These are phyloP conservation scores for Cydia pomonella DNA, from an alignment of 1,140 invertebrate genomes.

Conservation along the genomic window DNA sequence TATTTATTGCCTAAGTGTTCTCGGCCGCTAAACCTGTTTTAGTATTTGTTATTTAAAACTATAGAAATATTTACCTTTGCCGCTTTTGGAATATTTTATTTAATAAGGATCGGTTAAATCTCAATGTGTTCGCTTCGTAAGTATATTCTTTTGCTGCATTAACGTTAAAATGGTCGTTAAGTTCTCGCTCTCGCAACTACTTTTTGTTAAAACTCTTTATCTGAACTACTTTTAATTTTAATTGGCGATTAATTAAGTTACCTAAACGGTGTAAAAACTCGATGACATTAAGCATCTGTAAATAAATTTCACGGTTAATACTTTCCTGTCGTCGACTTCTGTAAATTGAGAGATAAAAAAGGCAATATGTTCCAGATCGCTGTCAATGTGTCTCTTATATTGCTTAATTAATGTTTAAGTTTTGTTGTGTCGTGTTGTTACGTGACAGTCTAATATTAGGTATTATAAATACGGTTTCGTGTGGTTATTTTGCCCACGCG, in stretches of 20 bases:
- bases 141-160: background rate
- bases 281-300: constrained; percentile 18
- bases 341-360: constrained; percentile 4
- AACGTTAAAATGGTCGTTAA: background rate
- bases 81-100: no score
- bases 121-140: no score
- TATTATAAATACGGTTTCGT: background rate
- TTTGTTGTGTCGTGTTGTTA: background rate
- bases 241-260: constrained; percentile 19
- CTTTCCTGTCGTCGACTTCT: background rate
- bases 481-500: no score
- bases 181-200: background rate
- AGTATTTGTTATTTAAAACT: constrained; percentile 17
- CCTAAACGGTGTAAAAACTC: constrained; percentile 10
- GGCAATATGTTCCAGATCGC: background rate
- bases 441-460: background rate
- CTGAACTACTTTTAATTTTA: constrained; percentile 17
- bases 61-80: background rate
- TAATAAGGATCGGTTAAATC: no score
- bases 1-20: constrained; percentile 23
- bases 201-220: constrained; percentile 6
- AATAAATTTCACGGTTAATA: constrained; percentile 18
- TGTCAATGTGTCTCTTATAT: constrained; percentile 6
- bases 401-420: constrained; percentile 15
- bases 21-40: background rate